Base-by-base conservation (phyloP, 2,113 vertebrate genomes). In the Turdus rufiventris region DNA sequence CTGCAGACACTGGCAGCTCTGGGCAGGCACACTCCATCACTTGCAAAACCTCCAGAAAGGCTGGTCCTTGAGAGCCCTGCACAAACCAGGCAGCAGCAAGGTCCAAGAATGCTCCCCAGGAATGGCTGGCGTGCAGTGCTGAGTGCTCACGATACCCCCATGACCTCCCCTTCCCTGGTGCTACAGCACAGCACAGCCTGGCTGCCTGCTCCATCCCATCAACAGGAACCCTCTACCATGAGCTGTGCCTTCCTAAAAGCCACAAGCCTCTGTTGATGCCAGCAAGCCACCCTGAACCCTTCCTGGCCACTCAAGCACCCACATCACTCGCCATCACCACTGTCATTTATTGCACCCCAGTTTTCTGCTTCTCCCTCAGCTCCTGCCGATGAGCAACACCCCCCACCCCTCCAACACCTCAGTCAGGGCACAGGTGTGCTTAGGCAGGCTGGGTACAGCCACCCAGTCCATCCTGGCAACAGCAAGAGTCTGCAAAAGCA, bases 301-400 rank as follows among this genome's bases (percentile, higher is more conserved):
- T 83, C 14, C 51, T 61, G 60, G 50, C 28, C 23, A 8, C 36
- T 42, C n/a, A 10, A 63, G 43, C 12, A 8, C 28, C 15, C 47
- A 18, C 14, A 31, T 43, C 40, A 7, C 38, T 72, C 15, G 0
- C n/a, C 0, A 0, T 72, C 18, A 0, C 31, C 0, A 0, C 54
- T 4, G 3, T 20, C 1, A 0, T 28, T 65, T 40, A 18, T 19
- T 79, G 36, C 74, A 70, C 15, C 26, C 19, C 11, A 1, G 23
- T 26, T 81, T 95, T 63, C 50, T 8, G 2, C 71, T 81, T 57
- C 51, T 79, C 43, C 40, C 36, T 36, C 60, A 61, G 45, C 56
- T 63, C 51, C 9, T 0, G 33, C 14, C 1, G 10, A 15, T 11
- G 25, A 93, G 63, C 74, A 82, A 68, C n/a, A 33, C 14, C 6